Percentiles rank a stretch among this genome's conserved stretches.
phyloP scores from a whole-genome alignment of 2,113 vertebrate genomes.

The Rynchops niger region DNA sequence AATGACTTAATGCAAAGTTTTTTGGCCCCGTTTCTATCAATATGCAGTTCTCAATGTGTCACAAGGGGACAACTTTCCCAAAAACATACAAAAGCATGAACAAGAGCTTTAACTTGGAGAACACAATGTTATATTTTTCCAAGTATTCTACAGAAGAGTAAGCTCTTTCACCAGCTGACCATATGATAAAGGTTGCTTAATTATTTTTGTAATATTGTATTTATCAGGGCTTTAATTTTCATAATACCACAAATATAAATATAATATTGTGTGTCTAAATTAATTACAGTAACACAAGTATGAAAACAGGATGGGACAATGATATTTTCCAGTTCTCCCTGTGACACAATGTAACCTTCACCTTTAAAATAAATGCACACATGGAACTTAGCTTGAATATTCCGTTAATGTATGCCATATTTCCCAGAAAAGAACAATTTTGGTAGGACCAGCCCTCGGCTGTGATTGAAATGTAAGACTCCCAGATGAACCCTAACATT shows the following conservation, averaged over 20 bases:
- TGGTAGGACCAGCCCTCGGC: neutral
- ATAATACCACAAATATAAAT: neutral
- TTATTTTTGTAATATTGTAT: neutral
- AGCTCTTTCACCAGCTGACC: too few species aligned
- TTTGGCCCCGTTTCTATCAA: neutral
- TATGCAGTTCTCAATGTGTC: neutral
- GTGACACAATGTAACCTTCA: neutral
- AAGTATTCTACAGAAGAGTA: neutral
- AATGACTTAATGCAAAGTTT: neutral
- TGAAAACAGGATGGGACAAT: neutral
- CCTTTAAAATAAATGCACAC: neutral
- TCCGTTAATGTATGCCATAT: neutral
- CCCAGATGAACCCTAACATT: neutral
- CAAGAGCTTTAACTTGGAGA: neutral
- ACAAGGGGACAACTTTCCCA: neutral
- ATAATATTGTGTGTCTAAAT: neutral
- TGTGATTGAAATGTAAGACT: neutral
- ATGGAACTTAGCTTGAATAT: neutral
- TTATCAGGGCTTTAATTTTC: neutral
- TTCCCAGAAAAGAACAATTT: neutral
- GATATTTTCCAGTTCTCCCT: neutral
- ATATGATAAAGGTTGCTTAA: neutral
- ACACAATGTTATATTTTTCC: neutral
- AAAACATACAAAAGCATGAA: neutral
- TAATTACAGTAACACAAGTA: neutral